Percentiles rank a stretch among this genome's conserved stretches.
Evolutionary conservation across 2,888 invertebrate genomes (phyloP).

Genomic region (Liopterus haemorrhoidalis): DNA sequence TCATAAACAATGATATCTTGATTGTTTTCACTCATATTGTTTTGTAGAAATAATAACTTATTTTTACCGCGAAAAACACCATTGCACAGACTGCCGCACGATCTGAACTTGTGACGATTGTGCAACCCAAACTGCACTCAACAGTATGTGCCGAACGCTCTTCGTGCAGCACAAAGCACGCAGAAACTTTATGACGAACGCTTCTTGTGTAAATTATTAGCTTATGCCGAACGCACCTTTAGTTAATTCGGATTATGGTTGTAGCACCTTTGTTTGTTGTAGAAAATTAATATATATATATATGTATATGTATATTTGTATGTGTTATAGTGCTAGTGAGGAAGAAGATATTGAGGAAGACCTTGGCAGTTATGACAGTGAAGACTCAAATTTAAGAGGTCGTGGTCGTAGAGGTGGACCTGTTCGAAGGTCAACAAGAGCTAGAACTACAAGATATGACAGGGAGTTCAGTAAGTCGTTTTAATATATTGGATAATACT

Average conservation of each 20-base stretch:
- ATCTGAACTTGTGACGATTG: too few species aligned
- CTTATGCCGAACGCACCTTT: too few species aligned
- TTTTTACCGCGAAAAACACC: too few species aligned
- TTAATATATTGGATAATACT: background rate
- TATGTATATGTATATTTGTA: background rate
- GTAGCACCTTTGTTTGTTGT: slow-evolving; percentile 4
- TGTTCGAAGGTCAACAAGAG: slow-evolving; percentile 52
- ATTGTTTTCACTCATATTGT: too few species aligned
- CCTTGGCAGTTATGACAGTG: slow-evolving; percentile 53
- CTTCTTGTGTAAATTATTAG: too few species aligned
- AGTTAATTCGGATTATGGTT: background rate
- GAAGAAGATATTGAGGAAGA: slow-evolving; percentile 55
- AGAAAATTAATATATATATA: slow-evolving; percentile 2
- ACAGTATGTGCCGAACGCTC: too few species aligned
- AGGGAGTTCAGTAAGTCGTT: slow-evolving; percentile 51
- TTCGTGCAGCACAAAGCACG: too few species aligned
- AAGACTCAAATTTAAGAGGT: slow-evolving; percentile 47
- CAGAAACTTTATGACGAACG: too few species aligned
- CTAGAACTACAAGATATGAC: slow-evolving; percentile 49
- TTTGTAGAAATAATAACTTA: too few species aligned
- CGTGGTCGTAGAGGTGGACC: slow-evolving; percentile 46
- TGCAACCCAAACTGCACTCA: too few species aligned
- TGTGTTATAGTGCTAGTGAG: slow-evolving; percentile 34
- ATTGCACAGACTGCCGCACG: too few species aligned
- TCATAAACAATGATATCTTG: too few species aligned